phyloP scores from a whole-genome alignment of 2,113 vertebrate genomes.

The Phalacrocorax aristotelis region DNA sequence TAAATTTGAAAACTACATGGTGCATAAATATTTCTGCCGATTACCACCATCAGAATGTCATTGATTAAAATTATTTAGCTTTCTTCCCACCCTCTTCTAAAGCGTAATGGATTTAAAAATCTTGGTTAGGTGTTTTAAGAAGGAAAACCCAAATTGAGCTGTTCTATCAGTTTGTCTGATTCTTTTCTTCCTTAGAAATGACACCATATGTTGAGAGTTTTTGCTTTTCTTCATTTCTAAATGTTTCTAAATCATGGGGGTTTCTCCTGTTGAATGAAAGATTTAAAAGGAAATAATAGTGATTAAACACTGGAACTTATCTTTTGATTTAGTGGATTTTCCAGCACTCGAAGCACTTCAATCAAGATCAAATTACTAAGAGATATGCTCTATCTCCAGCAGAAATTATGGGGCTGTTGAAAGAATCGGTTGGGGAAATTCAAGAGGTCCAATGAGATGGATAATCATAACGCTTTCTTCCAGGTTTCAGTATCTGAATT shows the following conservation, averaged over 20 bases:
- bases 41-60: neutral
- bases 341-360: neutral
- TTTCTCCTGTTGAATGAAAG: neutral
- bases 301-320: neutral
- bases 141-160: neutral
- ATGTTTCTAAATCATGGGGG: neutral
- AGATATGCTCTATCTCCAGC: neutral
- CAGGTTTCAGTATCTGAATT: neutral
- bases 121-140: neutral
- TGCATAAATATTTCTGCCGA: neutral
- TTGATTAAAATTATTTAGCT: neutral
- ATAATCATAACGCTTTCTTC: neutral
- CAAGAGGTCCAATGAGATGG: neutral
- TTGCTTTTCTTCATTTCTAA: neutral
- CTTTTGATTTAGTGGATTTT: neutral
- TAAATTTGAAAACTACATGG: neutral
- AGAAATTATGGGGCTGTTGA: neutral
- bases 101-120: neutral
- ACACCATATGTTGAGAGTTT: neutral
- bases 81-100: neutral
- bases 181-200: neutral
- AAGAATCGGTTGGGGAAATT: neutral
- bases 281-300: neutral
- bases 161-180: neutral
- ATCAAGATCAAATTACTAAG: neutral